Base-by-base conservation (phyloP, 1,140 invertebrate genomes). In the Dreissena polymorpha region DNA sequence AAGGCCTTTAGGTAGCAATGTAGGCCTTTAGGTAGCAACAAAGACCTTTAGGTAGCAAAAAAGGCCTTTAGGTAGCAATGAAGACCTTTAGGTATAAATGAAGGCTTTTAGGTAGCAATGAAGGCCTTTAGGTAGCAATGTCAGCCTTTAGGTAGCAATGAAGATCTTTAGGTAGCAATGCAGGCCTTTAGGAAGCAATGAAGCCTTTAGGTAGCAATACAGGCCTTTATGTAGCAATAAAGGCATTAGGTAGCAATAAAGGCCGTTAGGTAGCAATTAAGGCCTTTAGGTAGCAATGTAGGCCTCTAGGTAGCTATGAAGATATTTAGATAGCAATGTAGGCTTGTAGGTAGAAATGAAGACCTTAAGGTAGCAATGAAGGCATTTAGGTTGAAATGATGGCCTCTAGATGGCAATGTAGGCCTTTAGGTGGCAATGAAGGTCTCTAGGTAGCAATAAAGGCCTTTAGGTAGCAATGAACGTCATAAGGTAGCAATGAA, bases 81-180 rank as follows among this genome's bases (percentile, higher is more conserved):
- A 63, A 29, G 18, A 10, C 23, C 23, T 63, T 2, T 63, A 2
- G 2, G 2, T 8, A 39, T 2, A 2, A 5, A 2, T 39, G 8
- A 39, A 5, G 2, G 8, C 8, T 39, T 95, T 98, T 93, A 96
- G 78, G 78, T 80, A 72, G 21, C 7, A 25, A 21, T 53, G 23
- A 63, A 29, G 18, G 23, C 23, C 23, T 63, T 2, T 63, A 2
- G 2, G 2, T 8, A 39, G 39, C 39, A 5, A 2, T 39, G 8
- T n/a, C n/a, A n/a, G n/a, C n/a, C n/a, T n/a, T n/a, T n/a, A n/a
- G n/a, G n/a, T n/a, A 39, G 2, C 8, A 39, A 5, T 39, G 71
- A 93, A 96, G 69, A 96, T 96, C 88, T 95, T 98, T 93, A 96
- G 78, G 78, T 80, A 72, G 21, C 7, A 25, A 21, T 53, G 23